A percentile compares a stretch with the other conserved stretches of the same genome.
These are phyloP conservation scores for Liodrosophila aerea DNA, from an alignment of 2,888 invertebrate species.

Conservation along the genomic window DNA sequence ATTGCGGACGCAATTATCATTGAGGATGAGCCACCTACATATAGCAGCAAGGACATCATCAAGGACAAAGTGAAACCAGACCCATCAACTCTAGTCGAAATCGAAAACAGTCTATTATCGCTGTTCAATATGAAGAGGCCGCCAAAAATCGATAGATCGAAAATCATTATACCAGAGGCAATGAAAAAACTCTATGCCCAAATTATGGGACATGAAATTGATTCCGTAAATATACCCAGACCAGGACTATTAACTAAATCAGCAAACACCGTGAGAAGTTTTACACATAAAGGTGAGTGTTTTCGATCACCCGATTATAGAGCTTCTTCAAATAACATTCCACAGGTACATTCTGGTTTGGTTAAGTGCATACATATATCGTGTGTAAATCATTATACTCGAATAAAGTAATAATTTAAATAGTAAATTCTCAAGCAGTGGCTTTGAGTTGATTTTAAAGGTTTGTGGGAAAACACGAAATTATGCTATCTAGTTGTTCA, in stretches of 20 bases:
- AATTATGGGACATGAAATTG: conserved; percentile 86
- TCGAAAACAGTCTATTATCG: conserved; percentile 82
- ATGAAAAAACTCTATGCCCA: conserved; percentile 90
- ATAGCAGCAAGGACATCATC: conserved; percentile 78
- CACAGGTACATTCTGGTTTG: too few relatives aligned
- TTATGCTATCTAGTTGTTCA: too few relatives aligned
- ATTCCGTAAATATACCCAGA: conserved; percentile 86
- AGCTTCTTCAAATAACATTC: too few relatives aligned
- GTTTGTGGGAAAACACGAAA: too few relatives aligned
- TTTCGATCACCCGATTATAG: too few relatives aligned
- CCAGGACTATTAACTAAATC: conserved; percentile 88
- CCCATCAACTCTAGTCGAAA: conserved; percentile 83
- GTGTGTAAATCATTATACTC: too few relatives aligned
- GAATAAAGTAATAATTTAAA: too few relatives aligned
- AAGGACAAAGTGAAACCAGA: conserved; percentile 79
- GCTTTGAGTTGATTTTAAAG: too few relatives aligned
- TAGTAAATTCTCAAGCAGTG: too few relatives aligned
- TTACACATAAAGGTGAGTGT: conserved; percentile 89
- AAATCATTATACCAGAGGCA: conserved; percentile 87
- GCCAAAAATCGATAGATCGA: conserved; percentile 82
- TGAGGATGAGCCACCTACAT: conserved; percentile 73
- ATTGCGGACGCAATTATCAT: conserved; percentile 56
- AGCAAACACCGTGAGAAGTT: conserved; percentile 93
- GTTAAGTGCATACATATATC: too few relatives aligned
- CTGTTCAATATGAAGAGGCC: conserved; percentile 82